Evolutionary conservation across 2,113 vertebrate genomes (phyloP), one percentile per base, ranked within the genome.

Genomic region (Saccopteryx bilineata): DNA sequence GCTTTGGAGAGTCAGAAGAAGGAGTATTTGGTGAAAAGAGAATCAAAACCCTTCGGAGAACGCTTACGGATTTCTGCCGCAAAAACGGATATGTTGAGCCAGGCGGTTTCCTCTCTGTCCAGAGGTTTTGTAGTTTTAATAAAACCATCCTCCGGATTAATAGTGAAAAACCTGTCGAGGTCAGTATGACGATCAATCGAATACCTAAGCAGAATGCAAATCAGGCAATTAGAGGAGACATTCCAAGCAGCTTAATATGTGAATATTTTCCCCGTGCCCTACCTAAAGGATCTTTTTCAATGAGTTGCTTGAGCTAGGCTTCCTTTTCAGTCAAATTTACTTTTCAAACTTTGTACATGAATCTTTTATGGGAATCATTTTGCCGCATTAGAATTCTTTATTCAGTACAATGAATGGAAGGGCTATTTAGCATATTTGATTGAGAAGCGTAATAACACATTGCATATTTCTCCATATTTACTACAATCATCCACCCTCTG

Each of bases 1-100:
- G 75, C 87, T 76, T 56, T 9, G 54, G 1, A 89, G 13, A 65
- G 19, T 74, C 66, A 52, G 56, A 93, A 87, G 71, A 54, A 94
- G 90, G 87, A 90, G 72, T 75, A 85, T 58, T 96, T 87, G n/a
- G 54, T 88, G 21, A 83, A 92, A 52, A 13, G 24, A 28, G 82
- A 93, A 92, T 86, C 71, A 75, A 91, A 98, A 69, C 58, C 24
- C 82, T 81, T 76, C 19, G 68, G 79, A 88, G 93, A 97, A 97
- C 97, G 98, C 99, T 98, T 98, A 99, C 99, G 98, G 65, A 98
- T 98, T 98, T 99, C 99, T 56, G 99, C 99, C 81, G 99, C 99
- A 82, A 99, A 99, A 95, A 99, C 99, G 24, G 99, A 99, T 91
- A 99, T 99, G 90, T 99, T 99, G 89, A 99, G 99, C 99, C 99